phyloP scores from a whole-genome alignment of 2,113 vertebrate species.

The Hypanus sabinus region DNA sequence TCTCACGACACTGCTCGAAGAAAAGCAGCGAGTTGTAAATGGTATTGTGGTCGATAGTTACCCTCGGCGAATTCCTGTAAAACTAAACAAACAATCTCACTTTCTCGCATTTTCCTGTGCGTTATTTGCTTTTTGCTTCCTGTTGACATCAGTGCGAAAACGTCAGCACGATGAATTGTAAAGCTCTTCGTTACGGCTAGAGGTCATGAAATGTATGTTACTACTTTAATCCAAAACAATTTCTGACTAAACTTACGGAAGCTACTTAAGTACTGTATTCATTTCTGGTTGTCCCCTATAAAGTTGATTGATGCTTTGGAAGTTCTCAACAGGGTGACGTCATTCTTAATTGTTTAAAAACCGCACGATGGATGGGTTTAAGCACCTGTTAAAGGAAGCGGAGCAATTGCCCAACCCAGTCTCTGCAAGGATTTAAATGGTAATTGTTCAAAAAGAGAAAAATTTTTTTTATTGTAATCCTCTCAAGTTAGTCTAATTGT shows the following conservation, averaged over 20 bases:
- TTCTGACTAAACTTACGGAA: too few relatives aligned
- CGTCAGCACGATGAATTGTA: background rate
- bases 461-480: background rate
- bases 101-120: background rate
- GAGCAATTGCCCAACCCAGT: background rate
- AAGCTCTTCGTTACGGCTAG: background rate
- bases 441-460: background rate
- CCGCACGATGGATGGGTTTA: too few relatives aligned
- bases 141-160: background rate
- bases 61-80: background rate
- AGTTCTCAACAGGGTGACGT: too few relatives aligned
- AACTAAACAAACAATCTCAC: background rate
- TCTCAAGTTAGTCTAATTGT: background rate
- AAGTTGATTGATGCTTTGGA: too few relatives aligned
- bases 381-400: background rate
- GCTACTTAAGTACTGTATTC: too few relatives aligned
- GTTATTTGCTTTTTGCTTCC: background rate
- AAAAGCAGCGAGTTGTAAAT: background rate
- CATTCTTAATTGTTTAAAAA: too few relatives aligned
- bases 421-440: background rate
- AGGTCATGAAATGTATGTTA: background rate
- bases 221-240: background rate
- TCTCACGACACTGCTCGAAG: background rate
- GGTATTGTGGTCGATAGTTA: background rate
- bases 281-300: too few relatives aligned